A percentile compares a stretch with the other conserved stretches of the same genome.
Conservation (phyloP, 2,888 invertebrate genomes). For the Noctua fimbriata region DNA sequence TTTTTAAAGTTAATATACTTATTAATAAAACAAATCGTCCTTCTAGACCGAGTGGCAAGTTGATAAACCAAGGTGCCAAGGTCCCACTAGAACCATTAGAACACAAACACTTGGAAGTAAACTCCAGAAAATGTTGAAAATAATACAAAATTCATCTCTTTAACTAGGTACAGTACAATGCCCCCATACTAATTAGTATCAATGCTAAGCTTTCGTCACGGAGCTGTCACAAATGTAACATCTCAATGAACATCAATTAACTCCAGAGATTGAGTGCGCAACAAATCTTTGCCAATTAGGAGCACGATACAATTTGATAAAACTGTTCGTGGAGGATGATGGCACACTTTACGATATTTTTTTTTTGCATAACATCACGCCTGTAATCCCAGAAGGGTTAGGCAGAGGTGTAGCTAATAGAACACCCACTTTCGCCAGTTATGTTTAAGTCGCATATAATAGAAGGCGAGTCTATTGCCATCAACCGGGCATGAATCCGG, state of each 20-base stretch:
- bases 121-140: neutral
- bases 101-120: neutral
- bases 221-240: conserved; percentile 26
- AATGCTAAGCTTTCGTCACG: conserved; percentile 32
- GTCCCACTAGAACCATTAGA: too few relatives aligned
- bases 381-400: too few relatives aligned
- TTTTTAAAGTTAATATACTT: too few relatives aligned
- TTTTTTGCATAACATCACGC: too few relatives aligned
- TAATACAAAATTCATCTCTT: neutral
- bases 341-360: conserved; percentile 9
- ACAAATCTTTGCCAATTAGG: conserved; percentile 75
- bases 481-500: too few relatives aligned
- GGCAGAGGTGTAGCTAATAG: too few relatives aligned
- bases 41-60: too few relatives aligned
- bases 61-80: too few relatives aligned
- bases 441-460: too few relatives aligned
- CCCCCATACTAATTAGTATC: conserved; percentile 25
- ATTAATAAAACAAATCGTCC: too few relatives aligned
- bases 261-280: conserved; percentile 53
- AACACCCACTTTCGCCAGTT: too few relatives aligned
- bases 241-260: conserved; percentile 62
- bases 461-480: too few relatives aligned
- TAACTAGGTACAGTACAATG: conserved; percentile 13
- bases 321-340: conserved; percentile 23
- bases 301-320: conserved; percentile 66